These are phyloP conservation scores for Cecropterus lyciades DNA, from an alignment of 1,140 invertebrate species.

Conservation along the genomic window DNA sequence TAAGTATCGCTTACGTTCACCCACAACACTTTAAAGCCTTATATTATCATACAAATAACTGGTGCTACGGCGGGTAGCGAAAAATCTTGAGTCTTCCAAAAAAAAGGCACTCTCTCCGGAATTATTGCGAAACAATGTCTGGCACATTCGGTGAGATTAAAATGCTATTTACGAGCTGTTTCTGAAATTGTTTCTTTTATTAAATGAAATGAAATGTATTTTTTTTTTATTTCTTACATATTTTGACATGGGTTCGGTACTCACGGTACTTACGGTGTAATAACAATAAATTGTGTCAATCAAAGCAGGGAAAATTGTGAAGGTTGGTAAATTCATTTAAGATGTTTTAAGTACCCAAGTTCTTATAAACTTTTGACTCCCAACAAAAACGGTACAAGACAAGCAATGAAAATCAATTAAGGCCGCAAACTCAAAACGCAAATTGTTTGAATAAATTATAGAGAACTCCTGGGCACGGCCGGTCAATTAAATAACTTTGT, in stretches of 20 bases:
- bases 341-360: conserved; percentile 13
- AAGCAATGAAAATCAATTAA: conserved; percentile 26
- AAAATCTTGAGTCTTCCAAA: neutral
- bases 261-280: no score
- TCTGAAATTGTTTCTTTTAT: no score
- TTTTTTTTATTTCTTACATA: no score
- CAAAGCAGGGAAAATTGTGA: neutral
- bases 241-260: no score
- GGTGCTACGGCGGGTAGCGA: neutral
- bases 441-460: conserved; percentile 27
- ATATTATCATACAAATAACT: conserved; percentile 36
- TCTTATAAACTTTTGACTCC: neutral
- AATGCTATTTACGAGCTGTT: no score
- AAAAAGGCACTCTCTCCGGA: neutral
- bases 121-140: neutral
- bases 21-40: conserved; percentile 23
- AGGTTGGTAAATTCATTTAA: conserved; percentile 8
- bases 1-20: conserved; percentile 17
- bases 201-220: no score
- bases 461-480: conserved; percentile 15
- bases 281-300: no score
- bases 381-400: conserved; percentile 19
- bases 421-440: conserved; percentile 16
- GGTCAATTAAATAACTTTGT: conserved; percentile 9
- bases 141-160: neutral